Evolutionary conservation across 37 sponge, comb jelly and placozoan species (phyloP).

Genomic region (Tethya wilhelma): DNA sequence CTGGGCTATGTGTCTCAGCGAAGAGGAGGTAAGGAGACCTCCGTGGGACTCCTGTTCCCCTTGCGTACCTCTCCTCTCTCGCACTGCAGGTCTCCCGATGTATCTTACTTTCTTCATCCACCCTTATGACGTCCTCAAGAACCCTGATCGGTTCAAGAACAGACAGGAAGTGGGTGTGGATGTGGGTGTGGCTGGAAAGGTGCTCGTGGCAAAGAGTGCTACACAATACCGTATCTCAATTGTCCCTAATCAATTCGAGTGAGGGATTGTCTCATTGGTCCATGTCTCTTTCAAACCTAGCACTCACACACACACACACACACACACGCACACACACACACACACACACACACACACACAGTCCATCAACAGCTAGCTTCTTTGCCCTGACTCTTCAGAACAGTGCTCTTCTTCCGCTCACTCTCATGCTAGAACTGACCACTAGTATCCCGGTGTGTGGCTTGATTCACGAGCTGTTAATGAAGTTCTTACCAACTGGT

Average conservation of each 20-base stretch:
- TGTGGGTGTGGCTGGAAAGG: slow-evolving; percentile 38
- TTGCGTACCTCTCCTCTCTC: not conserved
- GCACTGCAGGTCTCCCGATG: slow-evolving; percentile 52
- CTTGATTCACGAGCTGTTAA: slow-evolving; percentile 26
- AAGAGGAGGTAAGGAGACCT: slow-evolving; percentile 20
- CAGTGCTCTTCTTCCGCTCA: slow-evolving; percentile 36
- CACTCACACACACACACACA: not conserved
- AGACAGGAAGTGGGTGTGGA: not conserved
- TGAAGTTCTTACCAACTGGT: not conserved
- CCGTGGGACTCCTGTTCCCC: not conserved
- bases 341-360: not conserved
- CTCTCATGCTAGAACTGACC: slow-evolving; percentile 34
- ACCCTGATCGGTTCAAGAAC: not conserved
- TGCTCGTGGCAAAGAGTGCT: slow-evolving; percentile 33
- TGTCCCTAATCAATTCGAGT: slow-evolving; percentile 60
- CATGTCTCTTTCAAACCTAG: too few relatives aligned
- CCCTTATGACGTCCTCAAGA: slow-evolving; percentile 49
- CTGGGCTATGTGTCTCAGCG: slow-evolving; percentile 47
- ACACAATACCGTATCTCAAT: slow-evolving; percentile 38
- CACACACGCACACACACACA: not conserved
- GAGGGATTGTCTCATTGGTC: not conserved
- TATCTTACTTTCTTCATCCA: slow-evolving; percentile 56
- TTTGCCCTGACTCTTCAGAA: slow-evolving; percentile 39
- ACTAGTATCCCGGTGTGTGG: slow-evolving; percentile 26
- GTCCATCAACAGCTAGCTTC: slow-evolving; percentile 29